These are phyloP conservation scores for Daktulosphaira vitifoliae DNA, from an alignment of 1,140 invertebrate species.

Conservation along the genomic window DNA sequence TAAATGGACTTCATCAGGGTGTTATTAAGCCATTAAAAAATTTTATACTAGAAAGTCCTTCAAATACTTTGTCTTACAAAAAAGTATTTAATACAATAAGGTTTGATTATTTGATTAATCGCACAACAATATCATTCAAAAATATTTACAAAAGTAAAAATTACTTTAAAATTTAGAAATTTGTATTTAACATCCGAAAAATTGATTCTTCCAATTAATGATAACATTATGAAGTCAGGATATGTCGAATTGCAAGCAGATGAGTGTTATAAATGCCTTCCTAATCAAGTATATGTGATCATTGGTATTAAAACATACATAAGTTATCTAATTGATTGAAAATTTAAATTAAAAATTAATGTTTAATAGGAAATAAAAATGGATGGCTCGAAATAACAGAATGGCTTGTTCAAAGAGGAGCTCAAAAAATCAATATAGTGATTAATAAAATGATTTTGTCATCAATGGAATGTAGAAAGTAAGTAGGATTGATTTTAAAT, in stretches of 20 bases:
- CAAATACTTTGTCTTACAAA: too few relatives aligned
- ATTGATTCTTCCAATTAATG: not conserved
- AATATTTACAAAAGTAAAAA: too few relatives aligned
- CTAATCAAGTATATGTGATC: not conserved
- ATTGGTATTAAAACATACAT: not conserved
- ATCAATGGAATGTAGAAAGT: not conserved
- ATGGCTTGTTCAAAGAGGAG: slow-evolving; percentile 35
- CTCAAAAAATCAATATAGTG: slow-evolving; percentile 26
- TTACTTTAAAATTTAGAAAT: too few relatives aligned
- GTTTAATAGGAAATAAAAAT: not conserved
- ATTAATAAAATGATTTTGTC: slow-evolving; percentile 2
- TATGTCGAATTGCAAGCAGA: too few relatives aligned
- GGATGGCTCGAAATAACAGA: slow-evolving; percentile 36
- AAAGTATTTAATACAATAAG: too few relatives aligned
- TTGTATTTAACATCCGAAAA: not conserved
- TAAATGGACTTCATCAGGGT: not conserved
- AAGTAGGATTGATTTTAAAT: too few relatives aligned
- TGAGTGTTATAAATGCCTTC: not conserved
- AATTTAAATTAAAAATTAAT: too few relatives aligned
- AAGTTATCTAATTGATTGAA: too few relatives aligned
- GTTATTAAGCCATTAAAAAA: not conserved
- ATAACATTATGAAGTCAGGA: not conserved
- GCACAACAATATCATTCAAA: too few relatives aligned
- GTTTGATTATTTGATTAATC: too few relatives aligned
- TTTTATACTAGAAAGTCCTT: too few relatives aligned